Evolutionary conservation across 2,888 invertebrate genomes (phyloP).

Genomic region (Fragum fragum): DNA sequence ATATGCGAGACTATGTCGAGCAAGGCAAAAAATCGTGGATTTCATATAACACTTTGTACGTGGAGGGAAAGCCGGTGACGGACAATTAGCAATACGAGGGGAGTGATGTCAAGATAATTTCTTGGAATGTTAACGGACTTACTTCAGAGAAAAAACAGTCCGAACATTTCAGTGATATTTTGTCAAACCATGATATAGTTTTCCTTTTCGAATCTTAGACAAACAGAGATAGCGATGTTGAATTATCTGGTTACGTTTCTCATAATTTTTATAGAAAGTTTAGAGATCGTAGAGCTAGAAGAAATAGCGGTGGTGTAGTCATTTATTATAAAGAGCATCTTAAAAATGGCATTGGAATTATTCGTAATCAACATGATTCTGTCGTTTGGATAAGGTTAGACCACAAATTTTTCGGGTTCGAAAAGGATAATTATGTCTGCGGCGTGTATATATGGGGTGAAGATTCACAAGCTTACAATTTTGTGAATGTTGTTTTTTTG

Average conservation of each 20-base stretch:
- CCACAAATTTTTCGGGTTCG: neutral
- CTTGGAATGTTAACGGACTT: slow-evolving; percentile 41
- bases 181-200: slow-evolving; percentile 1
- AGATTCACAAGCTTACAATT: slow-evolving; percentile 33
- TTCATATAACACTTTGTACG: slow-evolving; percentile 23
- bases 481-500: slow-evolving; percentile 42
- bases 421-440: slow-evolving; percentile 16
- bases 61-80: neutral
- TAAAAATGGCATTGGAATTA: slow-evolving; percentile 10
- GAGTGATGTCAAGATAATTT: slow-evolving; percentile 30
- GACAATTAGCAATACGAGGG: slow-evolving; percentile 5
- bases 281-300: neutral
- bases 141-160: slow-evolving; percentile 4
- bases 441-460: slow-evolving; percentile 39
- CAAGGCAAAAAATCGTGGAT: slow-evolving; percentile 37
- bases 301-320: slow-evolving; percentile 17
- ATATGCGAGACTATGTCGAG: slow-evolving; percentile 25
- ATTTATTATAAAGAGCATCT: slow-evolving; percentile 12
- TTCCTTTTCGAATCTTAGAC: slow-evolving; percentile 33
- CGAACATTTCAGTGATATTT: slow-evolving; percentile 14
- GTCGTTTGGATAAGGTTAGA: slow-evolving; percentile 19
- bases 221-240: slow-evolving; percentile 12
- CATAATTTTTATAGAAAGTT: slow-evolving; percentile 27
- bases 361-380: slow-evolving; percentile 8
- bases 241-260: slow-evolving; percentile 1